Evolutionary conservation across 2,888 invertebrate genomes (phyloP), one percentile per base, ranked within the genome.

Genomic region (Drosophila infuscata): DNA sequence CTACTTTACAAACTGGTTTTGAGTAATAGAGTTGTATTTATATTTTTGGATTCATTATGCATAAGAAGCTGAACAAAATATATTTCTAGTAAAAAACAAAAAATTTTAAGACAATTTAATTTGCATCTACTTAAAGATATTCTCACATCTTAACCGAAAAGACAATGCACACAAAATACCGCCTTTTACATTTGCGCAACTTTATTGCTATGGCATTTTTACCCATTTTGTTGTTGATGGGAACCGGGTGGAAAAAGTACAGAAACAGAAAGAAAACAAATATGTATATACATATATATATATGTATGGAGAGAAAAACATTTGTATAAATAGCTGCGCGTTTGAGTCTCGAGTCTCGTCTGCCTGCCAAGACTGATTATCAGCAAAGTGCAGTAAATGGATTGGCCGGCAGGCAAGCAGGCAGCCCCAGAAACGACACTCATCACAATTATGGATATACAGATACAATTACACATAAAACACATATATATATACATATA

Each of bases 321-420:
- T 48, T 48, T 68, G 70, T 73, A 70, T 59, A 69, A 64, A 65
- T 79, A 74, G 57, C 52, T 29, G 29, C 49, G 56, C 54, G 76
- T 68, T 70, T 43, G 68, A 57, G 68, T 71, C 35, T 35, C 15
- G 75, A 61, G 25, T 46, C 25, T 46, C 2, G 25, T 25, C 25
- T 25, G 46, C 46, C 25, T 46, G 46, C 25, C 58, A 67, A 65
- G 41, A 70, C 68, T 66, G 86, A 89, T 85, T 89, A 85, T 85
- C 88, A 90, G 77, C 68, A 79, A 75, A 88, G 79, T 81, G 89
- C 84, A 74, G 72, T 54, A 76, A 83, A 75, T 78, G 67, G 73
- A 77, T 81, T 68, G 83, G 57, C 57, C 57, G 36, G 67, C 69
- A 48, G 59, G 11, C 61, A 56, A 67, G 67, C 71, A 56, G 69